Evolutionary conservation across 2,888 invertebrate species (phyloP).

Genomic region (Prosopocoilus inquinatus): DNA sequence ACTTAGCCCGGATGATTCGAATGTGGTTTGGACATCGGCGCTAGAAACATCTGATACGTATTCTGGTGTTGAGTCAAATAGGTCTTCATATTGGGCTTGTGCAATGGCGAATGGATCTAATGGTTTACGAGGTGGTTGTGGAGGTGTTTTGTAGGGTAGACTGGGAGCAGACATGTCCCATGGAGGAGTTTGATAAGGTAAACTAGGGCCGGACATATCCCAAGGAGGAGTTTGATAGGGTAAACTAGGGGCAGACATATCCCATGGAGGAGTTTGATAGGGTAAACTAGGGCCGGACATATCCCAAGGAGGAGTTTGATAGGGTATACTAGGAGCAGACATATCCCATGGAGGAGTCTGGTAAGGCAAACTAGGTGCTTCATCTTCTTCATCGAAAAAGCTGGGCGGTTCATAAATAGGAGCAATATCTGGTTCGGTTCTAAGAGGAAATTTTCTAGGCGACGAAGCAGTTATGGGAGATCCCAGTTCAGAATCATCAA

Average conservation of each 20-base stretch:
- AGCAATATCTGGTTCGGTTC: slow-evolving; percentile 11
- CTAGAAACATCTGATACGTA: neutral
- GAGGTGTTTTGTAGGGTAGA: slow-evolving; percentile 16
- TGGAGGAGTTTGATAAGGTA: slow-evolving; percentile 5
- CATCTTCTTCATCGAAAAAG: neutral
- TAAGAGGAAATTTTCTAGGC: neutral
- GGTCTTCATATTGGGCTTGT: slow-evolving; percentile 2
- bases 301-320: slow-evolving; percentile 14
- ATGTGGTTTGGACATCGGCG: neutral
- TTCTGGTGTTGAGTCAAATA: slow-evolving; percentile 5
- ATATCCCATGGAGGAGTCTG: slow-evolving; percentile 11
- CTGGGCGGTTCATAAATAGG: slow-evolving; percentile 14
- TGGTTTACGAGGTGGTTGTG: neutral
- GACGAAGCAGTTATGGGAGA: slow-evolving; percentile 24
- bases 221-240: slow-evolving; percentile 15
- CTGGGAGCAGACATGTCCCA: slow-evolving; percentile 8
- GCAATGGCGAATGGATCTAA: slow-evolving; percentile 6
- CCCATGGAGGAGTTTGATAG: slow-evolving; percentile 5
- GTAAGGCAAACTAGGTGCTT: slow-evolving; percentile 10
- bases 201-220: slow-evolving; percentile 14
- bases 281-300: slow-evolving; percentile 13
- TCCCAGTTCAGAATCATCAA: slow-evolving; percentile 8
- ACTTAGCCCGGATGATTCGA: neutral
- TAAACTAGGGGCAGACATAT: slow-evolving; percentile 13
- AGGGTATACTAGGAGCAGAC: slow-evolving; percentile 16